Conservation (phyloP, 2,888 invertebrate species). For the Lordiphosa andalusiaca region DNA sequence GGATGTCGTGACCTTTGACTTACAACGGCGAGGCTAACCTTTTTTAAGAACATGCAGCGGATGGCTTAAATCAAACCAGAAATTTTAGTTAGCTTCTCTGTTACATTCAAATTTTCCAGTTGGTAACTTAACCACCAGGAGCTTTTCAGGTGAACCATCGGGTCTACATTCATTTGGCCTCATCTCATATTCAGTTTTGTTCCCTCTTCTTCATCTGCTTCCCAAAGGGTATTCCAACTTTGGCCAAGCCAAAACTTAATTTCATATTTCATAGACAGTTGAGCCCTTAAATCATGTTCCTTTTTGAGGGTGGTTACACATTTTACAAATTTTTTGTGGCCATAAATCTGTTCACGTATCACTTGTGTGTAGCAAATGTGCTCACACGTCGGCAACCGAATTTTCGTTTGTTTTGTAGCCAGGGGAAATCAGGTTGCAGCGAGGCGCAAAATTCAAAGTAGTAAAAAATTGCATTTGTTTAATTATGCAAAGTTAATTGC, state of each 20-base stretch:
- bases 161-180: no score
- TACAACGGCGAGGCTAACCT: no score
- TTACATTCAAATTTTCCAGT: no score
- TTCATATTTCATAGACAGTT: constrained; percentile 1
- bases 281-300: constrained; percentile 23
- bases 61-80: no score
- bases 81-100: no score
- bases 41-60: no score
- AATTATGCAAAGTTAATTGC: constrained; percentile 41
- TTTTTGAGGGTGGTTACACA: constrained; percentile 16
- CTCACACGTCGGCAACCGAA: constrained; percentile 2
- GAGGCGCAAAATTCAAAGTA: constrained; percentile 14
- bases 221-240: not conserved
- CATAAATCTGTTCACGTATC: constrained; percentile 40
- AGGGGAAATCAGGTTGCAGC: constrained; percentile 24
- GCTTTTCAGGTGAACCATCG: no score
- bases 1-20: no score
- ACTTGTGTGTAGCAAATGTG: constrained; percentile 19
- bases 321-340: constrained; percentile 9
- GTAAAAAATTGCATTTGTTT: constrained; percentile 21
- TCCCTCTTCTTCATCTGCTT: not conserved
- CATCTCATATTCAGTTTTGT: not conserved
- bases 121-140: no score
- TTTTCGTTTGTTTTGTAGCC: constrained; percentile 17
- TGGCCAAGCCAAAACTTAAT: not conserved